Evolutionary conservation across 2,888 invertebrate species (phyloP), one percentile per base, ranked within the genome.

Genomic region (Conistra vaccinii): DNA sequence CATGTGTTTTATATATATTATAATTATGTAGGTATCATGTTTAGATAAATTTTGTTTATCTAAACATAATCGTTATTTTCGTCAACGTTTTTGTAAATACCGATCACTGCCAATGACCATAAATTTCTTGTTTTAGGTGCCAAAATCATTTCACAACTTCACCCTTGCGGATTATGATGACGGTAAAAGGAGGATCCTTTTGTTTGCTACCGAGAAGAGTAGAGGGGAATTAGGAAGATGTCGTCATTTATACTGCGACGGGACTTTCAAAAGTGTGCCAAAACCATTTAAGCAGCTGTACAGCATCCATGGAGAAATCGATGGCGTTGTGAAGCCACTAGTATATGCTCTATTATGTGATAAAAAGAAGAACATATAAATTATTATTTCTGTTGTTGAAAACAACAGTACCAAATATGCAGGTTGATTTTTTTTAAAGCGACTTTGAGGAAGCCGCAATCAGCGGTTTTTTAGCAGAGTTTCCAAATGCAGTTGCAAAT

Each of bases 401-500:
- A 72, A 72, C 68, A 72, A 66, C 66, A 42, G 42, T 71, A 71
- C 53, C 70, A 1, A 71, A 71, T 66, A 71, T 55, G 48, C 39
- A 70, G 1, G 69, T 5, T 1, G 53, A 66, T 71, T 71, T 71
- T 71, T 71, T 57, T 57, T 14, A 68, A 72, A 68, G 57, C 57
- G 72, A 68, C 35, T 68, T 68, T 32, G 45, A 45, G n/a, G 71
- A 68, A 67, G 67, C 71, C 42, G 72, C 72, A 32, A 10, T 57
- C 55, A 42, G 66, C 66, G 66, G 53, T 66, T 66, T 66, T 51
- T 2, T 51, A 65, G 65, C 70, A 53, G 35, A 1, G 53, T 70
- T 66, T 53, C 70, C 67, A 71, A 71, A 71, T 66, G 66, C 71
- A 72, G 55, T 68, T 68, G 74, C 71, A 57, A 75, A 57, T 70